A percentile compares a stretch with the other conserved stretches of the same genome.
Evolutionary conservation across 2,888 invertebrate genomes (phyloP).

Genomic region (Spodoptera picta): DNA sequence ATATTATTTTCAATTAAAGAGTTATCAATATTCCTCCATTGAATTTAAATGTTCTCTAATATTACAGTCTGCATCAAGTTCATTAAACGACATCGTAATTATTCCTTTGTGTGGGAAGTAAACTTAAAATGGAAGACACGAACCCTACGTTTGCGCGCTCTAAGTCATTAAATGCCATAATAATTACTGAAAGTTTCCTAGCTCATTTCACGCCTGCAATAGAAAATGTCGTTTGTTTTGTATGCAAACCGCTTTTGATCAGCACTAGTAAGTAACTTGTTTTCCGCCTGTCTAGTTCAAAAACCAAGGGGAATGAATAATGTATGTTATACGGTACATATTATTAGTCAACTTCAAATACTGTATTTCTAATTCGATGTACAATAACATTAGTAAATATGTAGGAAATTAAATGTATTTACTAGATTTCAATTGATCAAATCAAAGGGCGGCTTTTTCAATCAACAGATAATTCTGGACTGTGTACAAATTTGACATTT

Average conservation of each 20-base stretch:
- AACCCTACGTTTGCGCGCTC: constrained; percentile 62
- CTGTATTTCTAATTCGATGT: no score
- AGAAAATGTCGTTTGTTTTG: constrained; percentile 7
- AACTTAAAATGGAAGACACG: constrained; percentile 62
- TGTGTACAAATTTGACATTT: no score
- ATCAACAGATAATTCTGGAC: no score
- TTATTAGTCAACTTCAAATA: background rate
- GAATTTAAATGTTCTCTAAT: constrained; percentile 8
- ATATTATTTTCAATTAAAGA: no score
- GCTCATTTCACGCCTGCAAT: constrained; percentile 32
- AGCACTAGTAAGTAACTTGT: background rate
- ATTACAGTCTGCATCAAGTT: constrained; percentile 38
- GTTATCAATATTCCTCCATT: background rate
- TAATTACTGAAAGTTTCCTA: constrained; percentile 61
- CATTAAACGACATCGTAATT: constrained; percentile 37
- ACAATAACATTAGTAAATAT: no score
- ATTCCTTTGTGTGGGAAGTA: constrained; percentile 35
- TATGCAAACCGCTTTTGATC: background rate
- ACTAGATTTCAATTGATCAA: no score
- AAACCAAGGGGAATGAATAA: no score
- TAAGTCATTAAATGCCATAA: constrained; percentile 65
- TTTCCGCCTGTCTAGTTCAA: no score
- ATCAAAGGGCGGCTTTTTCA: no score
- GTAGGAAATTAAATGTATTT: no score
- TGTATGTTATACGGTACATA: background rate